A percentile compares a stretch with the other conserved stretches of the same genome.
Conservation (phyloP, 2,113 vertebrate species). For the Rallus limicola region DNA sequence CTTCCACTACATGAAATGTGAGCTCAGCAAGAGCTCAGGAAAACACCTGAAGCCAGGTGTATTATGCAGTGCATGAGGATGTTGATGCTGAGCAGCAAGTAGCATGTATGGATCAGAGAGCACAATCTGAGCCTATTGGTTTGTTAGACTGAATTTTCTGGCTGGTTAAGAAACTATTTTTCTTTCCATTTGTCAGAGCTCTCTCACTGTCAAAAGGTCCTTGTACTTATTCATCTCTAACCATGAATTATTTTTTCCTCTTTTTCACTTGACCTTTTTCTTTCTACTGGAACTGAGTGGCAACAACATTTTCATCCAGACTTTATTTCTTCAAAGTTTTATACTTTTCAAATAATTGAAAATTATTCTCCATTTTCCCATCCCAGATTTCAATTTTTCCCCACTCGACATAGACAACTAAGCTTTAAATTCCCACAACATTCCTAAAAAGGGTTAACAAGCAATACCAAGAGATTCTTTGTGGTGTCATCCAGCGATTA, state of each 20-base stretch:
- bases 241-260: too few relatives aligned
- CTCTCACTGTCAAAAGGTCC: neutral
- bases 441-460: neutral
- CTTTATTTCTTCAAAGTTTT: neutral
- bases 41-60: neutral
- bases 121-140: neutral
- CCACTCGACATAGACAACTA: neutral
- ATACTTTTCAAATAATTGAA: neutral
- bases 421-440: neutral
- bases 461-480: neutral
- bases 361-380: neutral
- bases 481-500: neutral
- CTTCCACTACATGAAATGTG: neutral
- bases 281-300: neutral
- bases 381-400: neutral
- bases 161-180: neutral
- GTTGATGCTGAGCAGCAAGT: neutral
- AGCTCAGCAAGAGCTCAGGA: neutral
- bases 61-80: neutral
- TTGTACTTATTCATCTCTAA: neutral
- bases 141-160: neutral
- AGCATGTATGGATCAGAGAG: neutral
- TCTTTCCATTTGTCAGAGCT: neutral
- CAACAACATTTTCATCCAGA: neutral
- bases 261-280: neutral